phyloP scores from a whole-genome alignment of 2,113 vertebrate species.

The Bagarius yarrelli region DNA sequence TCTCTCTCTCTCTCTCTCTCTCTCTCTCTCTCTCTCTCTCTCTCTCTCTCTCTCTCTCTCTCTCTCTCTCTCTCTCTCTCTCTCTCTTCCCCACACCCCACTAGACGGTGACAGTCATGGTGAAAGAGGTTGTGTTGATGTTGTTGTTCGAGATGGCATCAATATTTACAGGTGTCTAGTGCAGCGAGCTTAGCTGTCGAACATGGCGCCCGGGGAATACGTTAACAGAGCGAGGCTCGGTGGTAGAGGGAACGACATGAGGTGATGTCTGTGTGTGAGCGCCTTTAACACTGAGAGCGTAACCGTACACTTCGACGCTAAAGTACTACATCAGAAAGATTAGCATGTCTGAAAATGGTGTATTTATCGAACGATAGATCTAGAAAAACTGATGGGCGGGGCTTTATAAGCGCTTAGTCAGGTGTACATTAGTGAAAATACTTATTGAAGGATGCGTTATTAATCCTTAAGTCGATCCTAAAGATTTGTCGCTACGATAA shows the following conservation, averaged over 20 bases:
- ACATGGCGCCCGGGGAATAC: conserved; percentile 41
- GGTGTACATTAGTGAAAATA: not conserved
- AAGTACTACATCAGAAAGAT: conserved; percentile 8
- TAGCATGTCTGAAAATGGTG: not conserved
- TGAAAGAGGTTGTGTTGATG: conserved; percentile 47
- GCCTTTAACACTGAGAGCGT: not conserved
- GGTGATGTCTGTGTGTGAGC: conserved; percentile 18
- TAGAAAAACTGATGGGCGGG: not conserved
- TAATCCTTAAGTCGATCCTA: not conserved
- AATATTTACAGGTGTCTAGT: conserved; percentile 54
- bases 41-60: no score
- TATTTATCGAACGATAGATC: not conserved
- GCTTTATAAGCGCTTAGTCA: not conserved
- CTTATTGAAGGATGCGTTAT: not conserved
- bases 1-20: not conserved
- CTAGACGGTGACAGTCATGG: conserved; percentile 23
- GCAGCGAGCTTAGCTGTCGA: conserved; percentile 45
- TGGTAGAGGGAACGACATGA: conserved; percentile 25
- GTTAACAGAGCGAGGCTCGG: conserved; percentile 12
- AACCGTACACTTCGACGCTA: not conserved
- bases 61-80: no score
- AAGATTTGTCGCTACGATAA: not conserved
- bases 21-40: no score
- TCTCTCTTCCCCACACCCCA: not conserved
- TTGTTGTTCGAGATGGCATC: conserved; percentile 46